phyloP scores from a whole-genome alignment of 35 echinoderm and acorn worm genomes.

The Ophiothrix spiculata region DNA sequence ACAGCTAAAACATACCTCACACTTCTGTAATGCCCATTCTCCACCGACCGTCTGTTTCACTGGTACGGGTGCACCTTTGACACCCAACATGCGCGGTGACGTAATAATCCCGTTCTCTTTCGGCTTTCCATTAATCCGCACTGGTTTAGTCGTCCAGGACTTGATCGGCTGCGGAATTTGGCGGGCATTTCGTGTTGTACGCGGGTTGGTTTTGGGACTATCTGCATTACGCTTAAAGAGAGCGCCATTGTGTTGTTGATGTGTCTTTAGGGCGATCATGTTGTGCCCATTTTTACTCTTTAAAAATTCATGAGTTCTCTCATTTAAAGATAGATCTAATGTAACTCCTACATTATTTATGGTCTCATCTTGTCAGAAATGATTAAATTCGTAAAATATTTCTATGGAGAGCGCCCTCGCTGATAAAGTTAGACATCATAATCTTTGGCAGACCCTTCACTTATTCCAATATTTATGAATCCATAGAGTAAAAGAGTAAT shows the following conservation, averaged over 20 bases:
- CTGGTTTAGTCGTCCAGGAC: slow-evolving; percentile 81
- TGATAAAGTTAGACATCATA: no score
- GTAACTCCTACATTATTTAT: no score
- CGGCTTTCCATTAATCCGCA: slow-evolving; percentile 46
- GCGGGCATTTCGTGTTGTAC: not conserved
- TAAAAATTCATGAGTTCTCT: no score
- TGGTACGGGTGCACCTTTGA: slow-evolving; percentile 42
- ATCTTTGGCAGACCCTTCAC: no score
- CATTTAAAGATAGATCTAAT: no score
- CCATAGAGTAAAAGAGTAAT: no score
- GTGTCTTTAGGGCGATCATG: not conserved
- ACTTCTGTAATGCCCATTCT: slow-evolving; percentile 81
- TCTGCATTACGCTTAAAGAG: not conserved
- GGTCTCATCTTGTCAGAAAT: no score
- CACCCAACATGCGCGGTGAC: slow-evolving; percentile 60
- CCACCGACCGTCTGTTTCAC: slow-evolving; percentile 75
- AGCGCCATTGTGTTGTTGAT: not conserved
- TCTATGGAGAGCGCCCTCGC: no score
- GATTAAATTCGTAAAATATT: no score
- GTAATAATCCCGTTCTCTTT: slow-evolving; percentile 65
- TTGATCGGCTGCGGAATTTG: slow-evolving; percentile 76
- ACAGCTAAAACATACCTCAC: slow-evolving; percentile 47
- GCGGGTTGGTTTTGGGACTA: not conserved
- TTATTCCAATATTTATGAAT: no score
- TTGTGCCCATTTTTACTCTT: not conserved